phyloP scores from a whole-genome alignment of 2,113 vertebrate species.

The Lagopus muta region DNA sequence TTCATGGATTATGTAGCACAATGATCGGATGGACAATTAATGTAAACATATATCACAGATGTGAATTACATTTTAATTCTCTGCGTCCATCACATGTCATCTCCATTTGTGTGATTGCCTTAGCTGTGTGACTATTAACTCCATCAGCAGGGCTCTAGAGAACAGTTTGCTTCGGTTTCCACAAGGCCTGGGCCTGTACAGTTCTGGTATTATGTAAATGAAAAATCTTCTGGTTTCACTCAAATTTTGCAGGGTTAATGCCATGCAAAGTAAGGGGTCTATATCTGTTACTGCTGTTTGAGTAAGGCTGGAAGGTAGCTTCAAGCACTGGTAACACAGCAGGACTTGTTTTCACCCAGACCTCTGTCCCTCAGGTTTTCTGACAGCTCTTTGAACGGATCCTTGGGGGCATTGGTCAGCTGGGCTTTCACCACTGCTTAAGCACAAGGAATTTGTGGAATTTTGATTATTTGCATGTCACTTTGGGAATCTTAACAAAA shows the following conservation, averaged over 20 bases:
- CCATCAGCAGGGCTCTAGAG: neutral
- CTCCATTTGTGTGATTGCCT: neutral
- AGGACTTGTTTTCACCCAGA: neutral
- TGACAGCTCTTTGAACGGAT: neutral
- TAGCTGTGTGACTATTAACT: neutral
- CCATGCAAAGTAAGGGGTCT: neutral
- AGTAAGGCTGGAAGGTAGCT: neutral
- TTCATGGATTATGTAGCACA: neutral
- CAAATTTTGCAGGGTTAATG: neutral
- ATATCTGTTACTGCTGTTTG: neutral
- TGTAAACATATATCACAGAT: neutral
- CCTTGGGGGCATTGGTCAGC: neutral
- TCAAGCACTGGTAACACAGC: neutral
- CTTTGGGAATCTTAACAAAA: neutral
- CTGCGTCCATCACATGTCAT: neutral
- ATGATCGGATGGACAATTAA: slow-evolving; percentile 9
- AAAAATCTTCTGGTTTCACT: neutral
- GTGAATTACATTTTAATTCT: slow-evolving; percentile 32
- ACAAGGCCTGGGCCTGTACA: neutral
- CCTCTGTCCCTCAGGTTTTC: neutral
- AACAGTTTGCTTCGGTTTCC: neutral
- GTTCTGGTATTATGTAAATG: neutral
- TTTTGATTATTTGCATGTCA: neutral
- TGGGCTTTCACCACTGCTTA: neutral
- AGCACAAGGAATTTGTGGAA: neutral